Evolutionary conservation across 1,140 invertebrate genomes (phyloP).

Genomic region (Lineus longissimus): DNA sequence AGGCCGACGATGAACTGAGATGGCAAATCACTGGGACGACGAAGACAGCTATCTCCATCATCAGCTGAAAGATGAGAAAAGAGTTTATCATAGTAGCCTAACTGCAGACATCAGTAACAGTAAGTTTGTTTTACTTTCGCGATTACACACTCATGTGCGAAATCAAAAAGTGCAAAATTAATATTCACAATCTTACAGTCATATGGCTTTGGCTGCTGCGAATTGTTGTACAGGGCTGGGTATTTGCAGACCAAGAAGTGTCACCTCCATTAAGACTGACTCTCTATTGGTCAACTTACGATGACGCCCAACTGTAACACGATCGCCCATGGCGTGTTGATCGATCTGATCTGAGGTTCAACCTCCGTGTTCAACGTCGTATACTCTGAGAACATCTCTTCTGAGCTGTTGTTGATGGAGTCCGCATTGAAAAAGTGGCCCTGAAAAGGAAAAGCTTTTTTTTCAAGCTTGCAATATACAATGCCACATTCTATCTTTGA

Average conservation of each 20-base stretch:
- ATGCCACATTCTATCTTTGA: no score
- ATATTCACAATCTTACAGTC: neutral
- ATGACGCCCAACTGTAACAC: constrained; percentile 24
- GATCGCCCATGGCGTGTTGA: constrained; percentile 32
- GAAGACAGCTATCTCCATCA: constrained; percentile 19
- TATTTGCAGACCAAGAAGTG: neutral
- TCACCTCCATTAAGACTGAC: neutral
- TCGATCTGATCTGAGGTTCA: constrained; percentile 26
- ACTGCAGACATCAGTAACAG: neutral
- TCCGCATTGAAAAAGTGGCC: neutral
- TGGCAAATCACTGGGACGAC: constrained; percentile 23
- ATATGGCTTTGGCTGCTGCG: neutral
- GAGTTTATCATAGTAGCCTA: neutral
- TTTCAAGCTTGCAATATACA: no score
- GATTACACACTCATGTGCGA: neutral
- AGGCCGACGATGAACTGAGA: neutral
- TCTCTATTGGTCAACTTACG: constrained; percentile 21
- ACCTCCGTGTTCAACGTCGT: constrained; percentile 23
- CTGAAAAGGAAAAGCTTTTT: no score
- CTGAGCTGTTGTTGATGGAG: constrained; percentile 16
- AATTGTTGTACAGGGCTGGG: no score
- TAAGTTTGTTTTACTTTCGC: neutral
- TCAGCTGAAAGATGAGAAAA: constrained; percentile 20
- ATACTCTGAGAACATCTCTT: constrained; percentile 28
- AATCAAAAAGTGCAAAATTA: neutral